phyloP scores from a whole-genome alignment of 2,888 invertebrate species.

The Synergus laeviventris region DNA sequence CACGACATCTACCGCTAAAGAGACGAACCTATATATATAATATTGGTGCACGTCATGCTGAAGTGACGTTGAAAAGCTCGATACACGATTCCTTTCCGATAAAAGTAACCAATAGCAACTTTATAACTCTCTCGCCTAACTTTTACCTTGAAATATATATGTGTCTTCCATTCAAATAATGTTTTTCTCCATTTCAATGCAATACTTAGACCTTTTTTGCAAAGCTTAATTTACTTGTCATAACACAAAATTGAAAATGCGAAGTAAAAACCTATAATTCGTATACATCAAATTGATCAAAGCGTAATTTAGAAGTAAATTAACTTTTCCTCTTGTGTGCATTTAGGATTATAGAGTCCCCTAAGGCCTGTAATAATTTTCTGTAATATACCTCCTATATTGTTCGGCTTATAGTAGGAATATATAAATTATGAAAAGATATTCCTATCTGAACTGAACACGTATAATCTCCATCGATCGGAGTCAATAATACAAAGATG shows the following conservation, averaged over 20 bases:
- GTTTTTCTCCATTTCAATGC: not conserved
- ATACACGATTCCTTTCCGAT: slow-evolving; percentile 21
- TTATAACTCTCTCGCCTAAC: not conserved
- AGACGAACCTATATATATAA: not conserved
- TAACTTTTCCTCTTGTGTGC: slow-evolving; percentile 1
- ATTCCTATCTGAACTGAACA: slow-evolving; percentile 21
- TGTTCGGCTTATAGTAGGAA: slow-evolving; percentile 26
- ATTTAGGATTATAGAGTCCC: slow-evolving; percentile 13
- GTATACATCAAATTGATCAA: not conserved
- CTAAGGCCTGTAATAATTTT: not conserved
- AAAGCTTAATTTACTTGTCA: no score
- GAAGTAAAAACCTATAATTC: no score
- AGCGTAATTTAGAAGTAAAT: not conserved
- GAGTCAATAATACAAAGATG: slow-evolving; percentile 11
- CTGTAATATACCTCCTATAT: not conserved
- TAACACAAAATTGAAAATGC: no score
- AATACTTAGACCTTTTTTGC: not conserved
- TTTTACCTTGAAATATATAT: slow-evolving; percentile 8
- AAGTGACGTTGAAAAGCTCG: slow-evolving; percentile 39
- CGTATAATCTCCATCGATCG: slow-evolving; percentile 12
- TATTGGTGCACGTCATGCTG: slow-evolving; percentile 17
- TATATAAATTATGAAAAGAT: slow-evolving; percentile 40
- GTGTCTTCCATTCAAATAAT: slow-evolving; percentile 5
- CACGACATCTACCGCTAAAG: slow-evolving; percentile 14
- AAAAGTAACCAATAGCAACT: slow-evolving; percentile 1